Evolutionary conservation across 2,888 invertebrate species (phyloP), one percentile per base, ranked within the genome.

Genomic region (Agrypnus murinus): DNA sequence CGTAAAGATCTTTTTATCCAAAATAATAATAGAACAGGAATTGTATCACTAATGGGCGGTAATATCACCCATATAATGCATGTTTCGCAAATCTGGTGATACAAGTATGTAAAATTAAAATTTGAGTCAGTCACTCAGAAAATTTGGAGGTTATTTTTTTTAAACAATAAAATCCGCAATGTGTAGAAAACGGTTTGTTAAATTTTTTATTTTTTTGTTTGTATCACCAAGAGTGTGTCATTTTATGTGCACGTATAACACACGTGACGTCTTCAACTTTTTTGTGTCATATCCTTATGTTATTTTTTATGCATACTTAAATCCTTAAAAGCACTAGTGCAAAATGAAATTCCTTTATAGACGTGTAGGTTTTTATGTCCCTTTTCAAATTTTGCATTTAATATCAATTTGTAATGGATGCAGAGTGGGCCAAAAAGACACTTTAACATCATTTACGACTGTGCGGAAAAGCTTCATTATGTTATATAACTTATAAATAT

Each of bases 101-200:
- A 43, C 43, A 15, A 14, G 43, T 43, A 43, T 43, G 43, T 15
- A 43, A 43, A 43, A 43, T 14, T 15, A 10, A 38, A 14, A 40
- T 4, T 12, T 5, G 4, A 12, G 4, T 4, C 38, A 40, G 4
- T 4, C 12, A 14, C 6, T 43, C 14, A 15, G 14, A 12, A 14
- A 43, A 43, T 15, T 43, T 15, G 14, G 43, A 43, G 43, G 43
- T 43, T 43, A 43, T 5, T 3, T 43, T 43, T 43, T 43, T 43
- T 43, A 43, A 15, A 1, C 15, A 14, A 14, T 43, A 43, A 43
- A 43, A 15, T 14, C 15, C 15, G 15, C 43, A 43, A 43, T 15
- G 1, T 43, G 1, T 8, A 12, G 2, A 14, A 43, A 14, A 43
- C 14, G 12, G 7, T 15, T 43, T 12, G 2, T 7, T 43, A 15